A percentile compares a stretch with the other conserved stretches of the same genome.
phyloP scores from a whole-genome alignment of 1,140 invertebrate species.

The Scylla paramamosain region DNA sequence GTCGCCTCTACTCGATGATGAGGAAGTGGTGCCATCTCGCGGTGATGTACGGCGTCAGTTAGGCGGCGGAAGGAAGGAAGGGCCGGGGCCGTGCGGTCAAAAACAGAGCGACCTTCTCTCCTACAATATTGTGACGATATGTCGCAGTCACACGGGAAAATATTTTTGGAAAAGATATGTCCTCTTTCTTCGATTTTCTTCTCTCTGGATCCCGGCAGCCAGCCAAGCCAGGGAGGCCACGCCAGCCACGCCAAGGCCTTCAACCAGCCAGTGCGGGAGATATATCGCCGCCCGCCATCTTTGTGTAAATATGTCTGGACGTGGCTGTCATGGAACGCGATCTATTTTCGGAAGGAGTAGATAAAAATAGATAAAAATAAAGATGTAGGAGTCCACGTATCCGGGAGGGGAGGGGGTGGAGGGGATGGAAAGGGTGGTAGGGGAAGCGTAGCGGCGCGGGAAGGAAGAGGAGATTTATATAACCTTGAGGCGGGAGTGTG shows the following conservation, averaged over 20 bases:
- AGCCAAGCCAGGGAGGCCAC: background rate
- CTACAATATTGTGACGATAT: conserved; percentile 23
- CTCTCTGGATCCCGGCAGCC: background rate
- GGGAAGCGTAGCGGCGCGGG: background rate
- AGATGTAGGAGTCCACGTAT: background rate
- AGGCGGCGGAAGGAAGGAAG: background rate
- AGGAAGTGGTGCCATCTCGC: background rate
- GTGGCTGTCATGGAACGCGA: background rate
- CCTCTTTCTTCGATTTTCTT: background rate
- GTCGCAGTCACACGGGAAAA: background rate
- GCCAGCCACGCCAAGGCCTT: background rate
- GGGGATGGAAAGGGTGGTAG: background rate
- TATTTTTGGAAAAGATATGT: conserved; percentile 2
- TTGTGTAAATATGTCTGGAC: background rate
- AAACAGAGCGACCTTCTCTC: conserved; percentile 12
- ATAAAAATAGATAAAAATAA: background rate
- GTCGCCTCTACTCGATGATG: background rate
- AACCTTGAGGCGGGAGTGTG: background rate
- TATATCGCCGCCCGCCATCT: background rate
- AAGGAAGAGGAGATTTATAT: background rate
- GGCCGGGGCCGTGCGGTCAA: background rate
- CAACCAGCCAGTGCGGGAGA: background rate
- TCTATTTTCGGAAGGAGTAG: background rate
- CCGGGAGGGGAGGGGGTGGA: too few species aligned
- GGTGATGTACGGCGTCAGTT: background rate